Evolutionary conservation across 2,797 vertebrate species (phyloP).

Genomic region (Podargus strigoides): DNA sequence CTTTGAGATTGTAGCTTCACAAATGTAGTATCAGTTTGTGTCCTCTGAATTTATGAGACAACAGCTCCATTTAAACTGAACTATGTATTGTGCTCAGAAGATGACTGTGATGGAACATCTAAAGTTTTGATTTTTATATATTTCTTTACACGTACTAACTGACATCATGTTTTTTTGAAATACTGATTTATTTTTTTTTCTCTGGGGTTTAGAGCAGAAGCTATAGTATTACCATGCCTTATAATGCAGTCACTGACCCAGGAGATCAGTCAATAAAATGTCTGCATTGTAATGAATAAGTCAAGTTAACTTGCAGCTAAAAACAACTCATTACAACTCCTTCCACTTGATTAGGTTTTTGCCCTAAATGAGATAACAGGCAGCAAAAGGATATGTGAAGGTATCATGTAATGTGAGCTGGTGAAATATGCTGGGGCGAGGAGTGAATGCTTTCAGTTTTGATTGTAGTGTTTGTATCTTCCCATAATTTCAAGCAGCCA

Average conservation of each 20-base stretch:
- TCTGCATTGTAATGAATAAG: slow-evolving; percentile 16
- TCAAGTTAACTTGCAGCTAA: slow-evolving; percentile 7
- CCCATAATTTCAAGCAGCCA: not conserved
- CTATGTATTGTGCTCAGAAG: not conserved
- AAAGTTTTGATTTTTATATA: not conserved
- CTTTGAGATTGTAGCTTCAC: not conserved
- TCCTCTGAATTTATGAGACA: not conserved
- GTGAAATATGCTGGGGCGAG: not conserved
- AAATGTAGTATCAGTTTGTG: not conserved
- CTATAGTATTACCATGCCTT: not conserved
- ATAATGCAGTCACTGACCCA: not conserved
- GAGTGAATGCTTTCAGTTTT: not conserved
- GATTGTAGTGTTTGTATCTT: not conserved
- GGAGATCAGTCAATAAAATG: not conserved
- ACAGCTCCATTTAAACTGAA: not conserved
- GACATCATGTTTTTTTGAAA: not conserved
- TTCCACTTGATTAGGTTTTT: slow-evolving; percentile 41
- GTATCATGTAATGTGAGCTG: not conserved
- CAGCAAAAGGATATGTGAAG: not conserved
- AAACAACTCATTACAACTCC: slow-evolving; percentile 8
- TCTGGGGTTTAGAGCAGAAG: not conserved
- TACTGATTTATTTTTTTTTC: not conserved
- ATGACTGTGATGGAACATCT: not conserved
- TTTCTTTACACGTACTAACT: not conserved
- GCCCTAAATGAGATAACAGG: not conserved